Percentiles rank a stretch among this genome's conserved stretches.
phyloP scores from a whole-genome alignment of 2,113 vertebrate genomes.

The Athene noctua region DNA sequence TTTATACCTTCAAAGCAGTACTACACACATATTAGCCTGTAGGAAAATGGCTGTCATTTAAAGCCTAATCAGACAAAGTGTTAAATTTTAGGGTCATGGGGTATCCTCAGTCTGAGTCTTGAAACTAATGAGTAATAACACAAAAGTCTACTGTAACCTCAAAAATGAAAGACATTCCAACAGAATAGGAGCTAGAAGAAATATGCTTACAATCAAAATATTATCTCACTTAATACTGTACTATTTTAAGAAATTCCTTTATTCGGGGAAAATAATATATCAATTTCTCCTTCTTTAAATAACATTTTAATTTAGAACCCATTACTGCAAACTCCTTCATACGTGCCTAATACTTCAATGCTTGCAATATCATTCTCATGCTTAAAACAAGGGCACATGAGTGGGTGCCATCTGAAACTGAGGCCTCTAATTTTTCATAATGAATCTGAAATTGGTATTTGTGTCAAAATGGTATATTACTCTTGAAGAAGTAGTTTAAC shows the following conservation, averaged over 20 bases:
- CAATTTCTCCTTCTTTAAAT: not conserved
- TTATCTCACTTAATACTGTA: not conserved
- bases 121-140: not conserved
- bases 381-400: not conserved
- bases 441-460: not conserved
- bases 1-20: not conserved
- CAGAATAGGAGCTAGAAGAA: not conserved
- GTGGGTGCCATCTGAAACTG: not conserved
- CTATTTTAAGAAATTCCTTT: not conserved
- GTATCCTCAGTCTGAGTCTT: not conserved
- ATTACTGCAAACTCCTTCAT: not conserved
- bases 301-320: not conserved
- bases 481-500: not conserved
- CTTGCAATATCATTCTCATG: not conserved
- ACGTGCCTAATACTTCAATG: not conserved
- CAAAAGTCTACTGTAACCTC: not conserved
- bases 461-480: not conserved
- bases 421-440: not conserved
- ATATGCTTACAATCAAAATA: not conserved
- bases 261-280: not conserved
- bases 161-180: not conserved
- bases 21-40: not conserved
- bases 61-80: not conserved
- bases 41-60: not conserved
- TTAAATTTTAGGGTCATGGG: not conserved